These are phyloP conservation scores for Anas georgica DNA, from an alignment of 2,797 vertebrate species.

Conservation along the genomic window DNA sequence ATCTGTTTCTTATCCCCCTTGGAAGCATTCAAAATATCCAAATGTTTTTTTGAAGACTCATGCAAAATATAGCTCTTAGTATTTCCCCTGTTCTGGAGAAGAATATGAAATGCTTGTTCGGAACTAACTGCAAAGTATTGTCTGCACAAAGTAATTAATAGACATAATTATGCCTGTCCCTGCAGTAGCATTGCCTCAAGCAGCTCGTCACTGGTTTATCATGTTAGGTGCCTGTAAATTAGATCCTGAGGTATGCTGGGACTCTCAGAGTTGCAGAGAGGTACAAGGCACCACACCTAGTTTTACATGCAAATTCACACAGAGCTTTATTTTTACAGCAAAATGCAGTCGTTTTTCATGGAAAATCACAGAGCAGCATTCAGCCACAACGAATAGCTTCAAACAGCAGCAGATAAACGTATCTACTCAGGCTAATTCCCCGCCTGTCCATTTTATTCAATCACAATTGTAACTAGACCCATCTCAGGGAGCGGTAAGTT, in stretches of 20 bases:
- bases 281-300: background rate
- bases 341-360: background rate
- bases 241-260: background rate
- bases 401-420: background rate
- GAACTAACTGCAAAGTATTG: background rate
- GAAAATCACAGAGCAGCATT: background rate
- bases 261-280: background rate
- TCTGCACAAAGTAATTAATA: background rate
- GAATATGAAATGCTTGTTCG: background rate
- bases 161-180: background rate
- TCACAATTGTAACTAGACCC: background rate
- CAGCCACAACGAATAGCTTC: background rate
- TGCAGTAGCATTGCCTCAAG: background rate
- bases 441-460: background rate
- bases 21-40: background rate
- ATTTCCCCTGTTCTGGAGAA: background rate
- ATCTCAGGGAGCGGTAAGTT: background rate
- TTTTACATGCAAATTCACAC: background rate
- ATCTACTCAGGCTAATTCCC: slow-evolving; percentile 3
- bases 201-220: background rate
- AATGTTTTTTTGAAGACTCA: background rate
- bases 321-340: background rate
- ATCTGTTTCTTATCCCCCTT: slow-evolving; percentile 23
- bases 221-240: background rate
- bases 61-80: background rate